Conservation (phyloP, 2,888 invertebrate genomes). For the Drosophila hamatofila region DNA sequence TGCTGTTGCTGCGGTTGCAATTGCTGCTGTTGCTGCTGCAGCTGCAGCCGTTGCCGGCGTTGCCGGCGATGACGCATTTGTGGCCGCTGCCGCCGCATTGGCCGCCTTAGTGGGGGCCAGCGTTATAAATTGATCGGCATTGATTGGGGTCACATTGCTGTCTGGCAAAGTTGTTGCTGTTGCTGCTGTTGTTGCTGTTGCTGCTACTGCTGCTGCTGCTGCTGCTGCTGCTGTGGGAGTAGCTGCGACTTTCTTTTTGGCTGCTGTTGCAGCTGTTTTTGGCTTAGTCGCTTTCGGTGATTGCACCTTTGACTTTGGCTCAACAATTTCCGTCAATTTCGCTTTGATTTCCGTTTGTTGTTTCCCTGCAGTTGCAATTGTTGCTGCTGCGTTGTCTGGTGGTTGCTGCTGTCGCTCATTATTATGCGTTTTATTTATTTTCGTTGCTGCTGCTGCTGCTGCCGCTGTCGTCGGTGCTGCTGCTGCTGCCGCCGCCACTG, state of each 20-base stretch:
- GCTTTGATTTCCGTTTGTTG: conserved; percentile 73
- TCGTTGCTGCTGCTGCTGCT: conserved; percentile 60
- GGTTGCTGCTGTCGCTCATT: conserved; percentile 58
- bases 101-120: conserved; percentile 75
- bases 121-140: conserved; percentile 83
- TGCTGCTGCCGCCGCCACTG: conserved; percentile 61
- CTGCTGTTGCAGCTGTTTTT: conserved; percentile 59
- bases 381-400: conserved; percentile 43
- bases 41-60: conserved; percentile 43
- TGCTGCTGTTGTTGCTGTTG: conserved; percentile 46
- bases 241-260: conserved; percentile 61
- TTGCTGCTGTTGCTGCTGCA: conserved; percentile 37
- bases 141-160: conserved; percentile 81
- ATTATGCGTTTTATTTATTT: conserved; percentile 70
- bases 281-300: conserved; percentile 67
- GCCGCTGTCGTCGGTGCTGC: conserved; percentile 58
- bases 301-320: conserved; percentile 78
- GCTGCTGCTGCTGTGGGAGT: conserved; percentile 45
- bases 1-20: not conserved
- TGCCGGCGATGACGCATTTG: conserved; percentile 72
- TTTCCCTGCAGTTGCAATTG: conserved; percentile 38
- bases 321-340: conserved; percentile 70
- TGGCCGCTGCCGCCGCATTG: conserved; percentile 50
- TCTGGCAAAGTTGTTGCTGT: conserved; percentile 46
- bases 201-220: conserved; percentile 33